Percentiles rank a stretch among this genome's conserved stretches.
phyloP scores from a whole-genome alignment of 2,797 vertebrate species.

The Gastrophryne carolinensis region DNA sequence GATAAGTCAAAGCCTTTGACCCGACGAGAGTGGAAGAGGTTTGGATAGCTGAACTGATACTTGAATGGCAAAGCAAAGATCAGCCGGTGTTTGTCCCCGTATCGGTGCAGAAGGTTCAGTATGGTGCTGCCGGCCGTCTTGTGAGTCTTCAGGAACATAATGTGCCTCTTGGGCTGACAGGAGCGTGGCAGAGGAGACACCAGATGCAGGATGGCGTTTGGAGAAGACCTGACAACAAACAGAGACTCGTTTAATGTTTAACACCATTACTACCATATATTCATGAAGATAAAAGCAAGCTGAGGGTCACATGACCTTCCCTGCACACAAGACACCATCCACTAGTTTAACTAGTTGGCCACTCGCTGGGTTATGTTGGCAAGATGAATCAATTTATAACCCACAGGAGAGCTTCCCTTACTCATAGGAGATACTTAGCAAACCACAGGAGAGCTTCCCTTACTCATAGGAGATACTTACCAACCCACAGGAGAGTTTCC shows the following conservation, averaged over 20 bases:
- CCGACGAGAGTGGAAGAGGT: slow-evolving; percentile 77
- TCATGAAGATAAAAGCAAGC: too few species aligned
- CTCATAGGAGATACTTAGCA: too few species aligned
- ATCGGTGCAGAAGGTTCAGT: slow-evolving; percentile 88
- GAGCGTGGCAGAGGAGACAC: slow-evolving; percentile 27
- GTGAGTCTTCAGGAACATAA: slow-evolving; percentile 92
- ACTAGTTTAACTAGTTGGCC: too few species aligned
- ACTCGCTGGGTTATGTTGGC: too few species aligned
- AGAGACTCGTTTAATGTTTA: background rate
- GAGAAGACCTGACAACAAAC: background rate
- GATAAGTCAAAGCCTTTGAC: slow-evolving; percentile 81
- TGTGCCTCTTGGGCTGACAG: slow-evolving; percentile 74
- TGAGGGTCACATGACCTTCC: too few species aligned
- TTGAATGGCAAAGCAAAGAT: slow-evolving; percentile 81
- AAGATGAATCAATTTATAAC: too few species aligned
- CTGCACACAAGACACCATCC: too few species aligned
- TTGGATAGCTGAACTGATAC: slow-evolving; percentile 89
- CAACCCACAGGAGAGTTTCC: too few species aligned
- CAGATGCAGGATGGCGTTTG: background rate
- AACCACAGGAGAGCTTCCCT: too few species aligned
- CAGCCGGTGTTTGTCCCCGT: slow-evolving; percentile 76
- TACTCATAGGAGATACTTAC: too few species aligned
- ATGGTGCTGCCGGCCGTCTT: slow-evolving; percentile 92
- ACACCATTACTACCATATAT: background rate
- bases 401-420: too few species aligned